Conservation (phyloP, 2,888 invertebrate species). For the Nipponacmea schrenckii region DNA sequence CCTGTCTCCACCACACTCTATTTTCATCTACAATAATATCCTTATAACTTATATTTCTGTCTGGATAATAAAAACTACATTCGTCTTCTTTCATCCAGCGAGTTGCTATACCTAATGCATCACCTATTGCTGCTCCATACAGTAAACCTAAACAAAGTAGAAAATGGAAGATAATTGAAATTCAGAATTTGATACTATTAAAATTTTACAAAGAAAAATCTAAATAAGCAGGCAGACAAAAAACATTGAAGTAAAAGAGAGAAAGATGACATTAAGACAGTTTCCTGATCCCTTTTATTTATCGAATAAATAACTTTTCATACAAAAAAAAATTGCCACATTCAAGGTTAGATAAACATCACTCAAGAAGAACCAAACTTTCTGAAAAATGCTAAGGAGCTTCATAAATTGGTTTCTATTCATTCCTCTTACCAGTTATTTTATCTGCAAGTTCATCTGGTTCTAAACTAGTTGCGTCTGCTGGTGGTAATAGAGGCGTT, state of each 20-base stretch:
- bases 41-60: conserved; percentile 51
- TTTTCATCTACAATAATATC: conserved; percentile 65
- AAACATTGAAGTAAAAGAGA: no score
- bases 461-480: conserved; percentile 56
- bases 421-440: conserved; percentile 58
- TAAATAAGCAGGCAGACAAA: no score
- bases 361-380: no score
- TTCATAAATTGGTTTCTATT: no score
- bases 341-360: no score
- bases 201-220: no score
- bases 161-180: background rate
- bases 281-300: no score
- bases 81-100: conserved; percentile 65
- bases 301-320: no score
- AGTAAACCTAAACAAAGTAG: conserved; percentile 56
- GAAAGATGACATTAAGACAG: no score
- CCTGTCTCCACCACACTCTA: conserved; percentile 63
- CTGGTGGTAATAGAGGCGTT: conserved; percentile 65
- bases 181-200: no score
- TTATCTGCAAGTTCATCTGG: conserved; percentile 60
- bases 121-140: conserved; percentile 67
- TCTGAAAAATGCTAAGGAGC: no score
- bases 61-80: conserved; percentile 63
- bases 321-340: no score
- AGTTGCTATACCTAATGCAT: conserved; percentile 66